Conservation (phyloP, 2,888 invertebrate genomes). For the Calephelis perditalis region DNA sequence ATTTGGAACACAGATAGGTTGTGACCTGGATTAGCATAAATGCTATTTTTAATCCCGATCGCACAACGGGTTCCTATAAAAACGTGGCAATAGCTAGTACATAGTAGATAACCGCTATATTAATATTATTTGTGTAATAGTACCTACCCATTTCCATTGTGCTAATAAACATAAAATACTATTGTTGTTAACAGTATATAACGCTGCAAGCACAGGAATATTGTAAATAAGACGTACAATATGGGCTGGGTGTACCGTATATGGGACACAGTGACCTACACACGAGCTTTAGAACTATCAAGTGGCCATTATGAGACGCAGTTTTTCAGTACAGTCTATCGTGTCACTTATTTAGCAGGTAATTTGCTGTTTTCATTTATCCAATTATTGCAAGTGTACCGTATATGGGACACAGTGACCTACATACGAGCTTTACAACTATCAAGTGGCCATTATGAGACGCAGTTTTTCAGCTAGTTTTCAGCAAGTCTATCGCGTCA, state of each 20-base stretch:
- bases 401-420: constrained; percentile 45
- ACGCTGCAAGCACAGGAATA: no score
- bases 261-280: constrained; percentile 48
- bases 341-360: constrained; percentile 56
- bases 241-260: constrained; percentile 15
- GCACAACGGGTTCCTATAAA: no score
- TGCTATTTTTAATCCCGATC: no score
- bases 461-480: constrained; percentile 57
- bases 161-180: no score
- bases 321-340: constrained; percentile 58
- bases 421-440: constrained; percentile 49
- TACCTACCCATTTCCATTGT: no score
- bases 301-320: constrained; percentile 50
- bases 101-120: no score
- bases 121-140: no score
- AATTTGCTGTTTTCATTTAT: constrained; percentile 20
- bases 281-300: constrained; percentile 48
- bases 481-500: constrained; percentile 53
- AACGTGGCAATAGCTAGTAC: no score
- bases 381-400: background rate
- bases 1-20: no score
- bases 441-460: constrained; percentile 51
- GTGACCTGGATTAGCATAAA: no score
- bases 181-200: no score
- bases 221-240: background rate